These are phyloP conservation scores for Mormyrus hasselquistii DNA, from an alignment of 2,797 vertebrate genomes.

Conservation along the genomic window DNA sequence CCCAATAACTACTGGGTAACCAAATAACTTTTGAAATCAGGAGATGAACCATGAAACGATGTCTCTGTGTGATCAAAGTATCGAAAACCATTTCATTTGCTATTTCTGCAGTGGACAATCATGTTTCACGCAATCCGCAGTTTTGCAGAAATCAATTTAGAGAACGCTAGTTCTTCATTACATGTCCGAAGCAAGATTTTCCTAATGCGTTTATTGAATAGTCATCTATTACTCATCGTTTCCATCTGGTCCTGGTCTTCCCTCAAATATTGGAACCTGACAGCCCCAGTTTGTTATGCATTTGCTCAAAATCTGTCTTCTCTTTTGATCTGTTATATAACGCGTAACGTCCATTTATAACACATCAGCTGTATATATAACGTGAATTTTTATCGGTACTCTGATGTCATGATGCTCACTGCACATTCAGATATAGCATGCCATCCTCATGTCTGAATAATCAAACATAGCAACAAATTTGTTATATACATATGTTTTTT, in stretches of 20 bases:
- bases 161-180: not conserved
- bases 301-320: not conserved
- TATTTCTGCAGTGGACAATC: not conserved
- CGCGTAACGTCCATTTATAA: not conserved
- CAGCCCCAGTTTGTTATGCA: not conserved
- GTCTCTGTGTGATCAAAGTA: not conserved
- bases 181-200: slow-evolving; percentile 3
- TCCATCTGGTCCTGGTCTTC: not conserved
- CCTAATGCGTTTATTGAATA: not conserved
- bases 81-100: not conserved
- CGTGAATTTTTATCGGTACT: slow-evolving; percentile 37
- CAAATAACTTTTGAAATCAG: not conserved
- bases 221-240: slow-evolving; percentile 13
- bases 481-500: not conserved
- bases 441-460: slow-evolving; percentile 27
- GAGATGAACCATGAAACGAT: not conserved
- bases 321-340: not conserved
- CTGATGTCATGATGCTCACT: slow-evolving; percentile 35
- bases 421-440: slow-evolving; percentile 38
- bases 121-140: not conserved
- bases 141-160: slow-evolving; percentile 11
- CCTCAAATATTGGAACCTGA: not conserved
- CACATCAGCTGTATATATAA: slow-evolving; percentile 15
- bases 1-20: not conserved
- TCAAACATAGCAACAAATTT: slow-evolving; percentile 39